Conservation (phyloP, 2,888 invertebrate species). For the Fragum sueziense region DNA sequence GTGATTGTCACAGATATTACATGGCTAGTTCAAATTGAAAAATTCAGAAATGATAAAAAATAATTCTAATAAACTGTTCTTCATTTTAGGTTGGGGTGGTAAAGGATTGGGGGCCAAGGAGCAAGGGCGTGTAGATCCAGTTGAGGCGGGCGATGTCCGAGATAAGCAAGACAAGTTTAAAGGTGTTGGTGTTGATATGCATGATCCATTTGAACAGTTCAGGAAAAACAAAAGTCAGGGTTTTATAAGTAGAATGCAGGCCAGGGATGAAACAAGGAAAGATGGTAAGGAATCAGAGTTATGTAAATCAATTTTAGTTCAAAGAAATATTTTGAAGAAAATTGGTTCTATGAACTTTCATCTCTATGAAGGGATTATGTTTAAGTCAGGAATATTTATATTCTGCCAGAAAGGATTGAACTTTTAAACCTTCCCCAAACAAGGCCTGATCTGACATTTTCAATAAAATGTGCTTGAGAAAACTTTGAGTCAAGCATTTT, state of each 20-base stretch:
- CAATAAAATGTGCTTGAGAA: too few species aligned
- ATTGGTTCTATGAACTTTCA: too few species aligned
- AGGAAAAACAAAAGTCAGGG: conserved; percentile 86
- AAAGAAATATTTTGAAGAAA: too few species aligned
- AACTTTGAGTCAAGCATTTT: too few species aligned
- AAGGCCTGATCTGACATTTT: too few species aligned
- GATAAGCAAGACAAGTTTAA: conserved; percentile 96
- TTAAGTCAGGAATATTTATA: too few species aligned
- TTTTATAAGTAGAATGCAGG: conserved; percentile 80
- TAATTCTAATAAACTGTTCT: background rate
- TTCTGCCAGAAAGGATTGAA: too few species aligned
- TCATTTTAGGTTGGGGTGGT: conserved; percentile 91
- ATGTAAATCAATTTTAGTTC: too few species aligned
- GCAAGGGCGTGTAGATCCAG: conserved; percentile 97
- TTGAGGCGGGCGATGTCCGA: conserved; percentile 92
- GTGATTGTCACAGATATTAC: background rate
- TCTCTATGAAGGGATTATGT: too few species aligned
- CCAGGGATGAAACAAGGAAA: conserved; percentile 71
- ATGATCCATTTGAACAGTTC: conserved; percentile 97
- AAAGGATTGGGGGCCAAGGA: conserved; percentile 96
- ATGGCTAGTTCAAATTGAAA: background rate
- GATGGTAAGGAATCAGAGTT: conserved; percentile 37
- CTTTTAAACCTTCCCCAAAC: too few species aligned
- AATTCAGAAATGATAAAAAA: background rate
- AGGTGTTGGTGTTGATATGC: conserved; percentile 94